Evolutionary conservation across 2,113 vertebrate genomes (phyloP).

Genomic region (Circaetus cinerascens): DNA sequence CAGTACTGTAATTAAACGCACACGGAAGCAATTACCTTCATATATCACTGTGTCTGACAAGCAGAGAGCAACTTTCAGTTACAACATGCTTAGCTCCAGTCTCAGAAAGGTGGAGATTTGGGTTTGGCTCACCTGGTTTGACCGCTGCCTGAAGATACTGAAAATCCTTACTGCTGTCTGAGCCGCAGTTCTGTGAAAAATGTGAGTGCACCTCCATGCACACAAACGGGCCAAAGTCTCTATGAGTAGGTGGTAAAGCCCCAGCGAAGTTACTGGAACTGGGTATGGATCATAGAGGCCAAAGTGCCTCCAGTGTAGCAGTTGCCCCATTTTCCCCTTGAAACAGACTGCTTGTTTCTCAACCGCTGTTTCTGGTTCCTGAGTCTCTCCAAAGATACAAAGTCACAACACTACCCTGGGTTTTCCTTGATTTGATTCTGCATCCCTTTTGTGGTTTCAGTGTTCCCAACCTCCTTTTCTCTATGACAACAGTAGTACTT

Average conservation of each 20-base stretch:
- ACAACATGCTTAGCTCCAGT: background rate
- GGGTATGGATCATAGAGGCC: too few relatives aligned
- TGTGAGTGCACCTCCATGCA: rapidly evolving
- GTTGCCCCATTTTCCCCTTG: background rate
- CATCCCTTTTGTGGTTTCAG: background rate
- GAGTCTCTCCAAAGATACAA: background rate
- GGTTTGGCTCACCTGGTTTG: background rate
- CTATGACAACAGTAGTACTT: background rate
- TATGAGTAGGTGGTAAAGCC: background rate
- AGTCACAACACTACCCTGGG: background rate
- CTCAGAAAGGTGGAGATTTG: background rate
- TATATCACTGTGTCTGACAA: slow-evolving; percentile 46
- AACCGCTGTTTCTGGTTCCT: background rate
- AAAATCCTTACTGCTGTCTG: background rate
- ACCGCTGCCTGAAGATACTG: background rate
- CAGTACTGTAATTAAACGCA: slow-evolving; percentile 57
- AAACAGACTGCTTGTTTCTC: background rate
- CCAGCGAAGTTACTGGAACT: background rate
- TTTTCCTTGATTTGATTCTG: background rate
- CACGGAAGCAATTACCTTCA: slow-evolving; percentile 57
- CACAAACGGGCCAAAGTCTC: rapidly evolving
- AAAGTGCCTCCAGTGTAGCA: rapidly evolving
- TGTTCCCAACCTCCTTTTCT: background rate
- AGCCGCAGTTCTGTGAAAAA: background rate
- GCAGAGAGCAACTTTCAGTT: background rate